Evolutionary conservation across 2,113 vertebrate genomes (phyloP).

Genomic region (Sisor rabdophorus): DNA sequence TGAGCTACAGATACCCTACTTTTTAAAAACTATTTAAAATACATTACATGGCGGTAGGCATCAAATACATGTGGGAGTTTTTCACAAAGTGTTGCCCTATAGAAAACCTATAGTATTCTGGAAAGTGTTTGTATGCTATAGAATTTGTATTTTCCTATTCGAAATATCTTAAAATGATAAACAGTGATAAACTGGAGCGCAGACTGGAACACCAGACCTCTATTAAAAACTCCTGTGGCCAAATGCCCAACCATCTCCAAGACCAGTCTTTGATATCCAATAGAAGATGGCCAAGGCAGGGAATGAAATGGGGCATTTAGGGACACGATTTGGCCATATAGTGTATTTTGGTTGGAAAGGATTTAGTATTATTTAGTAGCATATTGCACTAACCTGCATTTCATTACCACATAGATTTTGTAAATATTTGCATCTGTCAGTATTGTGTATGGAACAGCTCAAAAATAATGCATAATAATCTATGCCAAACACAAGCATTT

Average conservation of each 20-base stretch:
- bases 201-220: neutral
- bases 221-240: neutral
- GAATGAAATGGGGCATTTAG: neutral
- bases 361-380: neutral
- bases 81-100: neutral
- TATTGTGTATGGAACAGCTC: constrained; percentile 28
- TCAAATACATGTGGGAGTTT: neutral
- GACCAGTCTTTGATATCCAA: neutral
- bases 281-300: neutral
- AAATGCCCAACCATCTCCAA: neutral
- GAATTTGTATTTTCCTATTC: neutral
- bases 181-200: neutral
- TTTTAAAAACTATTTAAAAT: constrained; percentile 8
- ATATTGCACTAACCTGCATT: constrained; percentile 45
- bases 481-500: neutral
- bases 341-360: neutral
- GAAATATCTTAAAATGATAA: too few relatives aligned
- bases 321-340: neutral
- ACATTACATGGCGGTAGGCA: neutral
- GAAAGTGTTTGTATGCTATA: neutral
- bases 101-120: neutral
- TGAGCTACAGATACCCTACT: constrained; percentile 10
- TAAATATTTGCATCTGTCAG: neutral
- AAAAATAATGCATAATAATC: too few relatives aligned
- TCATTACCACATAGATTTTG: constrained; percentile 13